Percentiles rank a stretch among this genome's conserved stretches.
Evolutionary conservation across 2,113 vertebrate genomes (phyloP).

Genomic region (Copsychus sechellarum): DNA sequence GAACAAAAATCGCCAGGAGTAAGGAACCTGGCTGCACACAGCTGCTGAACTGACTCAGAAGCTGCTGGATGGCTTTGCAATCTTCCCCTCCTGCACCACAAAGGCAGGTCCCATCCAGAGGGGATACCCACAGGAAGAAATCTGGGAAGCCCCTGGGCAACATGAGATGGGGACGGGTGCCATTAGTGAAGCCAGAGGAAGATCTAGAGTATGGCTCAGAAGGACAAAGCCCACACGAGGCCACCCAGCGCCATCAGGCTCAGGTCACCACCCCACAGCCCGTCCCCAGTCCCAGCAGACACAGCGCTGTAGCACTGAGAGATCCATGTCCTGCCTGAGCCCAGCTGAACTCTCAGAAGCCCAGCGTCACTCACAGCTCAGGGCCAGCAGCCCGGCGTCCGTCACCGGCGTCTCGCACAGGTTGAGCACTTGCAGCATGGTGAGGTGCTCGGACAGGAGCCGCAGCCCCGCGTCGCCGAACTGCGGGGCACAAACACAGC

Average conservation of each 20-base stretch:
- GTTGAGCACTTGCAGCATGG: slow-evolving; percentile 97
- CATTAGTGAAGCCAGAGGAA: neutral
- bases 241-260: neutral
- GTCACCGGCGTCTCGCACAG: slow-evolving; percentile 98
- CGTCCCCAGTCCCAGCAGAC: neutral
- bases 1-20: neutral
- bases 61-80: neutral
- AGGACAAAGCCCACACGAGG: neutral
- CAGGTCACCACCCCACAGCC: neutral
- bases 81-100: neutral
- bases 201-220: fast-evolving
- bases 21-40: neutral
- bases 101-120: neutral
- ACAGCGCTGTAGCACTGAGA: neutral
- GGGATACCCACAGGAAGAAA: neutral
- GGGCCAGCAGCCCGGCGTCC: slow-evolving; percentile 91
- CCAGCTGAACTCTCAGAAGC: fast-evolving
- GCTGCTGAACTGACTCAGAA: neutral
- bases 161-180: fast-evolving
- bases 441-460: slow-evolving; percentile 96
- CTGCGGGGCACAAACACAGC: slow-evolving; percentile 59
- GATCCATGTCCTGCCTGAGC: neutral
- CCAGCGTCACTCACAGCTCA: slow-evolving; percentile 88
- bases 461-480: slow-evolving; percentile 94
- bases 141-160: neutral